These are phyloP conservation scores for Diorhabda elongata DNA, from an alignment of 1,140 invertebrate species.

Conservation along the genomic window DNA sequence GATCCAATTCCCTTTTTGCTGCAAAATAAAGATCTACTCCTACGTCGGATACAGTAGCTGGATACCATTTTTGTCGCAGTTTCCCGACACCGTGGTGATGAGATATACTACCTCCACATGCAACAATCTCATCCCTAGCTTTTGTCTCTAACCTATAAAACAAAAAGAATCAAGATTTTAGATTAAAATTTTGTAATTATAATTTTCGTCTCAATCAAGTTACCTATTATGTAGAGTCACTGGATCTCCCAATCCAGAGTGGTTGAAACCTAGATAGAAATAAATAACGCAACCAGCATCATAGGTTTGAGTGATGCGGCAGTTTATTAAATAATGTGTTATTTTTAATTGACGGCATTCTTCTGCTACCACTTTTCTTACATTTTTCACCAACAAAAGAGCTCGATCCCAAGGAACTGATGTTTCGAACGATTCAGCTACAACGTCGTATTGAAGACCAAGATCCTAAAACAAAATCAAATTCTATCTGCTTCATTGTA, in stretches of 20 bases:
- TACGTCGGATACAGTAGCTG: constrained; percentile 66
- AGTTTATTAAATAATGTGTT: constrained; percentile 65
- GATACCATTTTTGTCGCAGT: constrained; percentile 81
- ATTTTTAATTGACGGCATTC: constrained; percentile 70
- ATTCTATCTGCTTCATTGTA: too few relatives aligned
- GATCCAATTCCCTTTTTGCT: constrained; percentile 85
- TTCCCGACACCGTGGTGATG: constrained; percentile 98
- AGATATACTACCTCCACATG: constrained; percentile 86
- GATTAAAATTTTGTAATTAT: not conserved
- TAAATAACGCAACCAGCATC: constrained; percentile 96
- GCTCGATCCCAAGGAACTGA: constrained; percentile 95
- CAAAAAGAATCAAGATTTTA: not conserved
- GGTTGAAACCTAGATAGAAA: constrained; percentile 96
- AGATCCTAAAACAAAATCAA: constrained; percentile 66
- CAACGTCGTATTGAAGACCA: constrained; percentile 80
- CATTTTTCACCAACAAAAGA: constrained; percentile 78
- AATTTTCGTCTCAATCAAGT: not conserved
- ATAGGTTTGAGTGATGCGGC: constrained; percentile 93
- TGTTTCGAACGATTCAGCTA: constrained; percentile 97
- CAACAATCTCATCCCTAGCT: constrained; percentile 89
- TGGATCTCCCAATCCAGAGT: constrained; percentile 63
- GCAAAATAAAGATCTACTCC: constrained; percentile 72
- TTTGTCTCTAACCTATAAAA: constrained; percentile 63
- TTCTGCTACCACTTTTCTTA: constrained; percentile 72
- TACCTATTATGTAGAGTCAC: constrained; percentile 71